Evolutionary conservation across 2,113 vertebrate genomes (phyloP).

Genomic region (Barbus barbus): DNA sequence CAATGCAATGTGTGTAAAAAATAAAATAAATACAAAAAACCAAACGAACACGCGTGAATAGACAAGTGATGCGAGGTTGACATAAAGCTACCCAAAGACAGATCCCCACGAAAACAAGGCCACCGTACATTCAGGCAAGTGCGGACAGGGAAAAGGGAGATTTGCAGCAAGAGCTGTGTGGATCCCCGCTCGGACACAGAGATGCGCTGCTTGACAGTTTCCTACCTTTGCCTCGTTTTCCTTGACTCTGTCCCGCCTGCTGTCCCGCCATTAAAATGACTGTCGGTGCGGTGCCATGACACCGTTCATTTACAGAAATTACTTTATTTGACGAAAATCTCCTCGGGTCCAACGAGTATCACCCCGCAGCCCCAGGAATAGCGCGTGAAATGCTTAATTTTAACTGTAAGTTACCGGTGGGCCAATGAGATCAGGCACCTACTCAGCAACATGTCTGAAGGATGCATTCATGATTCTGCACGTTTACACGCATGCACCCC

Average conservation of each 20-base stretch:
- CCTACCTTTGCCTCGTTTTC: slow-evolving; percentile 84
- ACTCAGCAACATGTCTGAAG: slow-evolving; percentile 27
- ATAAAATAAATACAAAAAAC: not conserved
- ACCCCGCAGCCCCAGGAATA: slow-evolving; percentile 28
- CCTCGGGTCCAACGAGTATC: slow-evolving; percentile 63
- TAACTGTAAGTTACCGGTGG: slow-evolving; percentile 61
- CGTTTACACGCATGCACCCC: not conserved
- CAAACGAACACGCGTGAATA: slow-evolving; percentile 55
- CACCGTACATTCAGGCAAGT: slow-evolving; percentile 73
- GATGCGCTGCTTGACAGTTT: slow-evolving; percentile 71
- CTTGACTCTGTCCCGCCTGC: slow-evolving; percentile 79
- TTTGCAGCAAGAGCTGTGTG: slow-evolving; percentile 71
- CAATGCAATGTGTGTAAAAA: slow-evolving; percentile 19
- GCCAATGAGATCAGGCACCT: slow-evolving; percentile 3
- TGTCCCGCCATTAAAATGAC: slow-evolving; percentile 84
- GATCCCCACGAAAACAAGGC: slow-evolving; percentile 70
- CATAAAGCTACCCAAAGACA: slow-evolving; percentile 59
- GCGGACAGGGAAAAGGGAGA: slow-evolving; percentile 73
- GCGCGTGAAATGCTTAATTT: slow-evolving; percentile 50
- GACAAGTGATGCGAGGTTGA: slow-evolving; percentile 60
- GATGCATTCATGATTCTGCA: not conserved
- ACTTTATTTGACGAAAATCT: slow-evolving; percentile 71
- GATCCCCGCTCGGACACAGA: slow-evolving; percentile 74
- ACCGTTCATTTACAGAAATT: slow-evolving; percentile 79
- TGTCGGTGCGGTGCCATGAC: slow-evolving; percentile 79